Conservation (phyloP, 1,140 invertebrate species). For the Hestina assimilis region DNA sequence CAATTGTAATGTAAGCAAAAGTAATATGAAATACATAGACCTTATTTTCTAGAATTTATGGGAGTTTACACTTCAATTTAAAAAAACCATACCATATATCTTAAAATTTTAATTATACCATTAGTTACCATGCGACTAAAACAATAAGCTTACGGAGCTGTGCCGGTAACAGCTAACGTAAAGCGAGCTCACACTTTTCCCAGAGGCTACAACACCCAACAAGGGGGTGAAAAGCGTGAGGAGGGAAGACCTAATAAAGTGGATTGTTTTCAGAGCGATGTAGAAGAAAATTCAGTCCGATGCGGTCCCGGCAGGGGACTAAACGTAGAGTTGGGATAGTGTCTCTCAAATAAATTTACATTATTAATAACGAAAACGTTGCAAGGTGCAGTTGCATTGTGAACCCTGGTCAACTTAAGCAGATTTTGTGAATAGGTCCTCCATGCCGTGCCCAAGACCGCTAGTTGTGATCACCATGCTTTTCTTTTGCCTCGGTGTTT, state of each 20-base stretch:
- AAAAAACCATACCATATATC: too few relatives aligned
- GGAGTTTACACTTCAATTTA: too few relatives aligned
- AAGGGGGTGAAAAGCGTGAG: constrained; percentile 7
- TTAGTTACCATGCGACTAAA: not conserved
- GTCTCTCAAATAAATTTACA: constrained; percentile 27
- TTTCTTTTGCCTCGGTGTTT: constrained; percentile 48
- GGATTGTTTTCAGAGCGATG: constrained; percentile 13
- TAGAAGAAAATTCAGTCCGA: constrained; percentile 39
- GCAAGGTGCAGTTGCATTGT: constrained; percentile 41
- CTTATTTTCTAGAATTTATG: too few relatives aligned
- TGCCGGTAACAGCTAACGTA: constrained; percentile 2
- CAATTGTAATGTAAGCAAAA: too few relatives aligned
- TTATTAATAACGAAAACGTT: constrained; percentile 10
- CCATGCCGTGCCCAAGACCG: constrained; percentile 43
- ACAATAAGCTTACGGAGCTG: not conserved
- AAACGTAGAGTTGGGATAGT: constrained; percentile 26
- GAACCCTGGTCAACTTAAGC: constrained; percentile 23
- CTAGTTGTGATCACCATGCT: constrained; percentile 49
- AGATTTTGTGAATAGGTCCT: constrained; percentile 33
- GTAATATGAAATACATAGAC: too few relatives aligned
- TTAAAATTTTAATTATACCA: too few relatives aligned
- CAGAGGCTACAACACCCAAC: constrained; percentile 7
- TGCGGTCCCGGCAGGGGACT: constrained; percentile 28
- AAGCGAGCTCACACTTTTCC: constrained; percentile 9
- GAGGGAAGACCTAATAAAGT: constrained; percentile 19